These are phyloP conservation scores for Lucilia sericata DNA, from an alignment of 1,140 invertebrate species.

Conservation along the genomic window DNA sequence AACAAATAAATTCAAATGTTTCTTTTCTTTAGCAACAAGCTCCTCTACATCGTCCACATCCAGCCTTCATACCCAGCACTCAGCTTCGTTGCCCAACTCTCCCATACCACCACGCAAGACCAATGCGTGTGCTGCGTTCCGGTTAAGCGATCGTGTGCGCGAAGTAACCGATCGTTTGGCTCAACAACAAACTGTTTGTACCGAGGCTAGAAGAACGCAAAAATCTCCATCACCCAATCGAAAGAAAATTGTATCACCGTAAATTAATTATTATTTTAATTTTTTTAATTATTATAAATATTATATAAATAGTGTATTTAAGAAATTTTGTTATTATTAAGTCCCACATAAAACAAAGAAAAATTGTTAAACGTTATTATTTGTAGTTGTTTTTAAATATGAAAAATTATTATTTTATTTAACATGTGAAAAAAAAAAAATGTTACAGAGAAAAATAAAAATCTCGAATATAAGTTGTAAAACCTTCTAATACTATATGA, in stretches of 20 bases:
- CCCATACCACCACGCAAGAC: slow-evolving; percentile 59
- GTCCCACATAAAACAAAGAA: not conserved
- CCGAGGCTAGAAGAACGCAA: slow-evolving; percentile 43
- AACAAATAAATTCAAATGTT: not conserved
- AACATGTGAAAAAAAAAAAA: not conserved
- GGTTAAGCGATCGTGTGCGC: slow-evolving; percentile 64
- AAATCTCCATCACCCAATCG: slow-evolving; percentile 34
- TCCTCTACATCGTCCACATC: slow-evolving; percentile 43
- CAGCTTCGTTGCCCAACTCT: slow-evolving; percentile 62
- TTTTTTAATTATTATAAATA: not conserved
- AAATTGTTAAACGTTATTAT: slow-evolving; percentile 4
- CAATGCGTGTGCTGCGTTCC: slow-evolving; percentile 51
- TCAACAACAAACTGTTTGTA: slow-evolving; percentile 61
- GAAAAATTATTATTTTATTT: not conserved
- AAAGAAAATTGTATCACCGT: not conserved
- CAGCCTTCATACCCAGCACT: slow-evolving; percentile 54
- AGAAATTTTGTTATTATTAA: slow-evolving; percentile 20
- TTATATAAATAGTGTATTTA: slow-evolving; percentile 13
- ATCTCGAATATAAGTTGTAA: slow-evolving; percentile 16
- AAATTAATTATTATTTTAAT: not conserved
- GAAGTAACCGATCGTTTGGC: slow-evolving; percentile 64
- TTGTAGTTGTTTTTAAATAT: not conserved
- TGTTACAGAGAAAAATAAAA: not conserved
- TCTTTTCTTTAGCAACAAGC: slow-evolving; percentile 44
- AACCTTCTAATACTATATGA: not conserved